These are phyloP conservation scores for Zaprionus inermis DNA, from an alignment of 1,140 invertebrate species.

Conservation along the genomic window DNA sequence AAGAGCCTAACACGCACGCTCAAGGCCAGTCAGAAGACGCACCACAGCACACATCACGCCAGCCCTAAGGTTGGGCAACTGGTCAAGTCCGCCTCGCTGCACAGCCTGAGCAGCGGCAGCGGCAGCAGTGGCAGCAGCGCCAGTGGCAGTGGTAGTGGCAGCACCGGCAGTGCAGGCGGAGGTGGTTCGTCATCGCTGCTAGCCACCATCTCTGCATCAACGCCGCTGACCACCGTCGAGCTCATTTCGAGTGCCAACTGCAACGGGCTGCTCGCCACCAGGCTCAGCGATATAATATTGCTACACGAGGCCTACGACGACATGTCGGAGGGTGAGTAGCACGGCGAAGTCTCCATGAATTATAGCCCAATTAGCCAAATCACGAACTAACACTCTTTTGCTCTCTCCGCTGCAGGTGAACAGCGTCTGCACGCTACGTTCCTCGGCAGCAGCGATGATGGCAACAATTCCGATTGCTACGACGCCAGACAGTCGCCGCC, in stretches of 20 bases:
- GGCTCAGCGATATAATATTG: slow-evolving; percentile 76
- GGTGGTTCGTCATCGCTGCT: slow-evolving; percentile 72
- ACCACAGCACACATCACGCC: slow-evolving; percentile 25
- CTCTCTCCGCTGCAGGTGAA: slow-evolving; percentile 56
- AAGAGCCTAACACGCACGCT: slow-evolving; percentile 63
- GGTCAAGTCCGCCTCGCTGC: slow-evolving; percentile 76
- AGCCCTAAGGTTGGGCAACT: slow-evolving; percentile 66
- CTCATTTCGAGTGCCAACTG: slow-evolving; percentile 73
- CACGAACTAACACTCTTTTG: background rate
- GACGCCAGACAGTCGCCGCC: slow-evolving; percentile 89
- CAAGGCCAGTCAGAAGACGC: slow-evolving; percentile 72
- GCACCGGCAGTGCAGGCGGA: slow-evolving; percentile 49
- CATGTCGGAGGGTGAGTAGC: slow-evolving; percentile 87
- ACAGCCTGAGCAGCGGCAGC: slow-evolving; percentile 74
- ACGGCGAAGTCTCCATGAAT: background rate
- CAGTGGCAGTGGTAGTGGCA: slow-evolving; percentile 49
- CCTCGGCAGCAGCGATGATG: slow-evolving; percentile 81
- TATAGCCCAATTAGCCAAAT: slow-evolving; percentile 3
- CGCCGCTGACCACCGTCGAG: slow-evolving; percentile 76
- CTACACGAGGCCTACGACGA: slow-evolving; percentile 84
- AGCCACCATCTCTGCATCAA: slow-evolving; percentile 77
- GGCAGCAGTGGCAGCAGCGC: slow-evolving; percentile 40
- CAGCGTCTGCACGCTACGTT: slow-evolving; percentile 79
- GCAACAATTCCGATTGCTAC: slow-evolving; percentile 82
- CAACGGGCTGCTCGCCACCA: slow-evolving; percentile 74